Evolutionary conservation across 2,888 invertebrate species (phyloP), one percentile per base, ranked within the genome.

Genomic region (Ichneumoninae sp.): DNA sequence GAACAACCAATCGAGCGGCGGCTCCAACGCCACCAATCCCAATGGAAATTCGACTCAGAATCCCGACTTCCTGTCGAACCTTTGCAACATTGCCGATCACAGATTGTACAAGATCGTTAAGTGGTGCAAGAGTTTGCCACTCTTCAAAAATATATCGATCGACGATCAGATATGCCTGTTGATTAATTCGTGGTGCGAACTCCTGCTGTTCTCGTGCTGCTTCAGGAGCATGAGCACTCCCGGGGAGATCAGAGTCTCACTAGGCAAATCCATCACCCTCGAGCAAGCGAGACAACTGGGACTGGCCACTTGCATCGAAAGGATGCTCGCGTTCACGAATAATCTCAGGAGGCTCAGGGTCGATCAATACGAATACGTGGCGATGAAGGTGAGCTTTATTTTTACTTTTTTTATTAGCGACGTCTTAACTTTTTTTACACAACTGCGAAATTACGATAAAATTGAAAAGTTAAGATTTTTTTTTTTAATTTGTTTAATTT

Each of bases 131-230:
- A 98, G 98, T 94, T 94, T 99, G 93, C 99, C 99, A 19, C 96
- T 99, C 36, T 99, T 99, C 94, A 98, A 98, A 93, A 98, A 98
- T 94, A 98, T 99, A 90, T 98, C 98, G 91, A 99, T 99, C 94
- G 99, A 99, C 94, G 99, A 99, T 95, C 99, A 99, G 95, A 99
- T 99, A 91, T 97, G 98, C 92, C 95, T 99, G 92, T 96, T 99
- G 88, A 98, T 99, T 92, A 99, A 99, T 94, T 98, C 99, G 86
- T 99, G 99, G 99, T 98, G 99, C 94, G 98, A 98, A 94, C 95
- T 98, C 90, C 94, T 98, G 88, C 95, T 98, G 86, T 97, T 98
- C 92, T 98, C 98, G 71, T 98, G 98, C 94, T 98, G 98, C 94
- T 99, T 98, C 95, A 97, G 98, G 85, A 99, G 98, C 54, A 97